Evolutionary conservation across 2,797 vertebrate genomes (phyloP), one percentile per base, ranked within the genome.

Genomic region (Enoplosus armatus): DNA sequence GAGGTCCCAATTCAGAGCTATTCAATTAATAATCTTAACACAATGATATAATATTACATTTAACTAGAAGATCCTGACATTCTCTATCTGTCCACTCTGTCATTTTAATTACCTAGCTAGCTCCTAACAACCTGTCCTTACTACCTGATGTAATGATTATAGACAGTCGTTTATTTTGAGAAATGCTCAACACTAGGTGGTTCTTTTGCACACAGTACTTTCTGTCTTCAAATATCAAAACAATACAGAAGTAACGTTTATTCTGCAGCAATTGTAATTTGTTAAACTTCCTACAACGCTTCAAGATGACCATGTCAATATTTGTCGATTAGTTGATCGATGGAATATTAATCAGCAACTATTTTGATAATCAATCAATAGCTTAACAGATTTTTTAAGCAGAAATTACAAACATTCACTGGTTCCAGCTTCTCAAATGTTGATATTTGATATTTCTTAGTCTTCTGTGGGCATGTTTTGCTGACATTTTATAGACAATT

Each of bases 11-110:
- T 50, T 80, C 53, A 54, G 26, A 68, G 27, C 12, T 63, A 47
- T 68, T 68, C 8, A 73, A 67, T 64, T 2, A 64, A 70, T 69
- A 18, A 0, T 10, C 50, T 69, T 60, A 15, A 66, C 81, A 74
- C 58, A 76, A 1, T 45, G 12, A 51, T 58, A 31, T 54, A 0
- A 55, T 41, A 22, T 54, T 33, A 20, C 2, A 47, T 47, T 33
- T 11, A 33, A 8, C 20, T 31, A 6, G 4, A 51, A 11, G 5
- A 53, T 56, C 12, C 31, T 66, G n/a, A 11, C 6, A 43, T 51
- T 71, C 24, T 37, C 35, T 31, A 1, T 68, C 37, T 60, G 14
- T 37, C 39, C 37, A 15, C 50, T 56, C n/a, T 35, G 6, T n/a
- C 18, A 73, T 6, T 47, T 24, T 16, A 1, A n/a, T 12, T 14